Conservation (phyloP, 2,888 invertebrate species). For the Zelleria hepariella region DNA sequence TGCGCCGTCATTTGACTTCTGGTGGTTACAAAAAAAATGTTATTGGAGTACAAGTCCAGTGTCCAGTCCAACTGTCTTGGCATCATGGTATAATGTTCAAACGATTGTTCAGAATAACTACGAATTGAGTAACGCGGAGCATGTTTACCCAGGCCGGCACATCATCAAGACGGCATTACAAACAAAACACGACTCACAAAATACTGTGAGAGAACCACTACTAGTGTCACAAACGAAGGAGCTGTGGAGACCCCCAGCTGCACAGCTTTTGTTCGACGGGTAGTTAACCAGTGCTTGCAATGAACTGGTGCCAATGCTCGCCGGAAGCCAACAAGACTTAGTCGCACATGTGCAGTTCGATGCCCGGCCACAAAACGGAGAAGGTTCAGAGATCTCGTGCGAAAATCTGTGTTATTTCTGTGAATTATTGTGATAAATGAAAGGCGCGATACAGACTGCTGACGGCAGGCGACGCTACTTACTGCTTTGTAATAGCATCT, state of each 20-base stretch:
- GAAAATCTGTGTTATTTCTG: too few relatives aligned
- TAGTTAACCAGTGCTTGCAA: not conserved
- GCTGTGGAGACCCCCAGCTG: not conserved
- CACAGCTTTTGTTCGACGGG: not conserved
- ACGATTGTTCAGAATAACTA: not conserved
- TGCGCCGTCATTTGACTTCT: too few relatives aligned
- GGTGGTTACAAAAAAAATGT: too few relatives aligned
- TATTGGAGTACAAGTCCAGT: too few relatives aligned
- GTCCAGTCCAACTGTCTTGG: not conserved
- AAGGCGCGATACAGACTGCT: too few relatives aligned
- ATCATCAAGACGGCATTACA: not conserved
- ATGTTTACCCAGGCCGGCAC: not conserved
- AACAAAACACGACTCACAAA: not conserved
- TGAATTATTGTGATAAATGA: too few relatives aligned
- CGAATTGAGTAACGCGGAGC: not conserved
- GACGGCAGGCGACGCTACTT: too few relatives aligned
- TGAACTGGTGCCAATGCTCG: not conserved
- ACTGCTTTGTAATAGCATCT: too few relatives aligned
- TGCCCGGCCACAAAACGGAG: not conserved
- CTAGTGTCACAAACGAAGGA: not conserved
- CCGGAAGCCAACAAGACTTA: not conserved
- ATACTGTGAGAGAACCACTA: not conserved
- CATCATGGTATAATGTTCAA: too few relatives aligned
- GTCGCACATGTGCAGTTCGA: not conserved
- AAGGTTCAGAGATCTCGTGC: not conserved